These are phyloP conservation scores for Gastrophryne carolinensis DNA, from an alignment of 2,797 vertebrate species.

Conservation along the genomic window DNA sequence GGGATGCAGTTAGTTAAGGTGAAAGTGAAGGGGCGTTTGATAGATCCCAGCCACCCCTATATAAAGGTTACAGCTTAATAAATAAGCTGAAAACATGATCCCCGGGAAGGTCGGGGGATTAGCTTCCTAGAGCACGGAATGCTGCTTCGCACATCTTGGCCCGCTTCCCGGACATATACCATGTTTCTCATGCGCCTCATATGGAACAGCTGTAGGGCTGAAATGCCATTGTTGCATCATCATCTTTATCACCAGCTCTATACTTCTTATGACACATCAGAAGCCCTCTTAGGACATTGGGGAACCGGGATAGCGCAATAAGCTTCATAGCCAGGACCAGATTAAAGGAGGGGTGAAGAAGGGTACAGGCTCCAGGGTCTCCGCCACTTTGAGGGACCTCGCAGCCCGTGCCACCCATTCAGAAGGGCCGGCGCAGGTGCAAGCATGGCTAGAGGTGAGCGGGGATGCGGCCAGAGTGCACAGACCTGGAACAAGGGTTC, in stretches of 20 bases:
- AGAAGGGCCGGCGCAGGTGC: too few species aligned
- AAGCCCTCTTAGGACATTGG: neutral
- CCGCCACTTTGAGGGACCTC: too few species aligned
- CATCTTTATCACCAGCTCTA: neutral
- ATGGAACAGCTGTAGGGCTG: conserved; percentile 17
- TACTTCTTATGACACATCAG: neutral
- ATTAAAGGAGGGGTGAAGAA: too few species aligned
- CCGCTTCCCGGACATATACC: conserved; percentile 35
- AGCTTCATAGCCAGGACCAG: too few species aligned
- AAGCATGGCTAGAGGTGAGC: too few species aligned
- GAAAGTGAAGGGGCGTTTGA: neutral
- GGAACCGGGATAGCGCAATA: too few species aligned
- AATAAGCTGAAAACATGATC: conserved; percentile 41
- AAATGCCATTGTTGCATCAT: conserved; percentile 2
- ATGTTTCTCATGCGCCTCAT: conserved; percentile 30
- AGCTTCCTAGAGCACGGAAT: conserved; percentile 32
- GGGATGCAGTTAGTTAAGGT: neutral
- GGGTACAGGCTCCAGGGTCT: too few species aligned
- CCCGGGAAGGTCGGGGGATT: conserved; percentile 33
- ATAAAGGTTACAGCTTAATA: conserved; percentile 45
- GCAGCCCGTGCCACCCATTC: too few species aligned
- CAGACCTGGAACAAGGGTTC: too few species aligned
- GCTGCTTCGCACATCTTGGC: conserved; percentile 34
- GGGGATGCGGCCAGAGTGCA: too few species aligned
- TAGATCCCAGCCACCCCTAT: conserved; percentile 34